Percentiles rank a stretch among this genome's conserved stretches.
These are phyloP conservation scores for Rhinoptilus africanus DNA, from an alignment of 2,113 vertebrate species.

Conservation along the genomic window DNA sequence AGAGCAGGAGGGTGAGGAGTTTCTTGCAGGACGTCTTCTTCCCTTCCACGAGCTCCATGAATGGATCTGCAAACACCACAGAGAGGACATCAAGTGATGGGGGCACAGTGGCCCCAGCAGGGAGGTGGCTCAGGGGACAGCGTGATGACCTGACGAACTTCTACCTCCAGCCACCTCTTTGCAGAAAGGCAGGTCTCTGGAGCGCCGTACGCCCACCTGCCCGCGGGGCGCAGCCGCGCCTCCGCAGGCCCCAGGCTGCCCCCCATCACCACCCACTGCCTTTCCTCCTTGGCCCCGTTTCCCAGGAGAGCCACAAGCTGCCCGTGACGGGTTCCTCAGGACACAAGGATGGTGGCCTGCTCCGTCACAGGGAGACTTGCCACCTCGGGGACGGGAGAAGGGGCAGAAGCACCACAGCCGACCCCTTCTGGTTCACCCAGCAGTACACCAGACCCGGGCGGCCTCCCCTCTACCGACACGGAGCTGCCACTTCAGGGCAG, in stretches of 20 bases:
- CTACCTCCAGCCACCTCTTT: neutral
- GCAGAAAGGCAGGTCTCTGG: neutral
- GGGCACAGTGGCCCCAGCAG: accelerated
- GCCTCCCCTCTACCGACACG: accelerated
- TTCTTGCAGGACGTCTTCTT: neutral
- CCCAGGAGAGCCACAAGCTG: accelerated
- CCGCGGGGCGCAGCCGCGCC: accelerated
- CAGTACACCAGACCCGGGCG: too few species aligned
- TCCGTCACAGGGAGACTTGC: accelerated
- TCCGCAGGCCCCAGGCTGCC: neutral
- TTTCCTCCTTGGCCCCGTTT: neutral
- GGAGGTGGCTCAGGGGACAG: neutral
- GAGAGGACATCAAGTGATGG: neutral
- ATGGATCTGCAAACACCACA: neutral
- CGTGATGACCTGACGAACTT: accelerated
- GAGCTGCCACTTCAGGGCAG: neutral
- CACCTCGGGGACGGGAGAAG: accelerated
- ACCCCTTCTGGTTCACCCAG: neutral
- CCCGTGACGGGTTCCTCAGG: accelerated
- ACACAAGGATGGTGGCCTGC: neutral
- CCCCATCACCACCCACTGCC: neutral
- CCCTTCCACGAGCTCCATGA: neutral
- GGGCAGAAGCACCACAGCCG: neutral
- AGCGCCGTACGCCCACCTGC: accelerated
- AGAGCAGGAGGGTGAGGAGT: neutral